Conservation (phyloP, 92 coral and sea anemone species). For the Micromussa lordhowensis region DNA sequence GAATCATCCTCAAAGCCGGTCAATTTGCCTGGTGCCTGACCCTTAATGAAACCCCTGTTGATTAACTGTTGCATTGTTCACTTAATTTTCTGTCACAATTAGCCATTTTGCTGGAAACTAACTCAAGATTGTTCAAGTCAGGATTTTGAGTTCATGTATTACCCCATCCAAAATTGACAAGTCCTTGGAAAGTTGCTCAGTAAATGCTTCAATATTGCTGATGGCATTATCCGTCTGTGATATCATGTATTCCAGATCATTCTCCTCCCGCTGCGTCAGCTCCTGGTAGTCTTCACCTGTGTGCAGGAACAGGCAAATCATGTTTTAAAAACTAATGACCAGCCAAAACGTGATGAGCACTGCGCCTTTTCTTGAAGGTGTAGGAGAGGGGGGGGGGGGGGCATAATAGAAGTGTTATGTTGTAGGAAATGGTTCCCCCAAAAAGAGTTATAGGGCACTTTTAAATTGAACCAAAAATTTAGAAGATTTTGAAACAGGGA, state of each 20-base stretch:
- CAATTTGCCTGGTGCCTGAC: too few species aligned
- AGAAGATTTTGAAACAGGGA: too few species aligned
- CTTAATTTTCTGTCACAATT: background rate
- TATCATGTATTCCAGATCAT: slow-evolving; percentile 93
- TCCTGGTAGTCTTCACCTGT: slow-evolving; percentile 93
- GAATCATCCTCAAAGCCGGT: too few species aligned
- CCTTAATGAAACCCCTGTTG: too few species aligned
- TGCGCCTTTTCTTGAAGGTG: too few species aligned
- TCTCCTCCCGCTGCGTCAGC: slow-evolving; percentile 89
- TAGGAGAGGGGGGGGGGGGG: too few species aligned
- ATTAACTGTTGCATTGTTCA: background rate
- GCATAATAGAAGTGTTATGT: too few species aligned
- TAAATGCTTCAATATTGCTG: slow-evolving; percentile 94
- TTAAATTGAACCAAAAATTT: too few species aligned
- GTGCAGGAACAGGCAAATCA: background rate
- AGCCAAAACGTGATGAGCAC: too few species aligned
- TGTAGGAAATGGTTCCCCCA: too few species aligned
- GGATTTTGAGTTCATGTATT: background rate
- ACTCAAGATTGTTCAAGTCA: background rate
- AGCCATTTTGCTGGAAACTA: background rate
- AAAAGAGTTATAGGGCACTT: too few species aligned
- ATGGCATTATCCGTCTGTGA: slow-evolving; percentile 94
- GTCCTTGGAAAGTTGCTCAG: slow-evolving; percentile 92
- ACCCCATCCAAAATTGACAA: slow-evolving; percentile 95
- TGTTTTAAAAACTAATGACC: too few species aligned